Conservation (phyloP, 2,113 vertebrate species). For the Gnathonemus echidnorhynchus region DNA sequence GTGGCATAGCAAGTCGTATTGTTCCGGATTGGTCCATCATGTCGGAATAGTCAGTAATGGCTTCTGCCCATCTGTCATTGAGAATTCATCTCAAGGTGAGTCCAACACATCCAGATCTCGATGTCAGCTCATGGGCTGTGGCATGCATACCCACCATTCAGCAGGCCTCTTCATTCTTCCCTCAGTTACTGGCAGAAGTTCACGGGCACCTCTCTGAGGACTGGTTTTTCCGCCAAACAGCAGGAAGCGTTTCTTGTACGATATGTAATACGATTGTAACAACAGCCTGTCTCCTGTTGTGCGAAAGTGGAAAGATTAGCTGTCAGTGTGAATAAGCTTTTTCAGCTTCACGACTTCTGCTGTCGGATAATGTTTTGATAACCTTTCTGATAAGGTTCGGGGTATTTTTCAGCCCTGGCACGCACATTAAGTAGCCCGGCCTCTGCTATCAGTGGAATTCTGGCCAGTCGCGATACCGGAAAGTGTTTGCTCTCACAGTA, state of each 20-base stretch:
- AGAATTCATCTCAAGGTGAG: constrained; percentile 2
- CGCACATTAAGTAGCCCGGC: neutral
- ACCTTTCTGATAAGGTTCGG: constrained; percentile 4
- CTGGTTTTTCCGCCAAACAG: neutral
- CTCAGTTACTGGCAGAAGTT: neutral
- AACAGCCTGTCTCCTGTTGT: constrained; percentile 7
- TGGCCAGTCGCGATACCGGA: neutral
- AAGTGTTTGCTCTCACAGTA: neutral
- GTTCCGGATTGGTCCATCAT: neutral
- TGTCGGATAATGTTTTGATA: constrained; percentile 17
- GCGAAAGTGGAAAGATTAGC: constrained; percentile 11
- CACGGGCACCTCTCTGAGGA: neutral
- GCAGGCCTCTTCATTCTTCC: neutral
- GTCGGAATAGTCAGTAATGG: neutral
- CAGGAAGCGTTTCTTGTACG: neutral
- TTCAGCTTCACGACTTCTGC: constrained; percentile 2
- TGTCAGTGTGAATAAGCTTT: constrained; percentile 18
- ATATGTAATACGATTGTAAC: constrained; percentile 18
- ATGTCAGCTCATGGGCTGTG: neutral
- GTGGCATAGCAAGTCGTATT: neutral
- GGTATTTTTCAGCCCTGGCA: neutral
- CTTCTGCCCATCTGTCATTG: neutral
- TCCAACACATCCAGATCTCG: neutral
- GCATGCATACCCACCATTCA: neutral
- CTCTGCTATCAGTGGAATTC: constrained; percentile 14